Evolutionary conservation across 1,140 invertebrate genomes (phyloP).

Genomic region (Drosophila nebulosa): DNA sequence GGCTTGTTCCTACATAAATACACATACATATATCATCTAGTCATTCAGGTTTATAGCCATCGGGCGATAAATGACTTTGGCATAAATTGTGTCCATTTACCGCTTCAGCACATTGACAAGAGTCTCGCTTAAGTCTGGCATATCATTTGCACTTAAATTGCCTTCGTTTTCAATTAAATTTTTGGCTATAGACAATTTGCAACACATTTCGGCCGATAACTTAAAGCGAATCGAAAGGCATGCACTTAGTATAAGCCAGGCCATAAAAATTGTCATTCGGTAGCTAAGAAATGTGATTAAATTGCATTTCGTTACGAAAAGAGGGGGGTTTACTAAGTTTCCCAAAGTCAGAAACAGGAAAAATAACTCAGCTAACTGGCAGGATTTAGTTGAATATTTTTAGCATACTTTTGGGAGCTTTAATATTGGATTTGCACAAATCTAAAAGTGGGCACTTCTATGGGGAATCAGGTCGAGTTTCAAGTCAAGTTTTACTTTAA

Average conservation of each 20-base stretch:
- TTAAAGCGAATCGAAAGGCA: neutral
- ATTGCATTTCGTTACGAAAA: conserved; percentile 8
- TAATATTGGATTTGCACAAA: no score
- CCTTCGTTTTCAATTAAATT: conserved; percentile 53
- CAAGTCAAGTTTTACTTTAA: no score
- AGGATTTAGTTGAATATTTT: no score
- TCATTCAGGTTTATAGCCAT: conserved; percentile 30
- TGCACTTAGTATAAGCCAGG: conserved; percentile 27
- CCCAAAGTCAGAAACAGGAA: no score
- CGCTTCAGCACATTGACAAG: conserved; percentile 32
- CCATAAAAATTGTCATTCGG: conserved; percentile 43
- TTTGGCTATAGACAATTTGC: conserved; percentile 11
- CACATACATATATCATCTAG: conserved; percentile 11
- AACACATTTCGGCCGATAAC: conserved; percentile 19
- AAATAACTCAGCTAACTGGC: no score
- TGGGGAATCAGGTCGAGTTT: no score
- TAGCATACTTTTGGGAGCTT: no score
- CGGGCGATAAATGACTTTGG: conserved; percentile 37
- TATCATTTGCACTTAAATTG: conserved; percentile 39
- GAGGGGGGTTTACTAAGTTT: neutral
- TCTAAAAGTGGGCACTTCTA: no score
- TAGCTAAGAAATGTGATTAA: conserved; percentile 50
- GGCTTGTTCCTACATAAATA: no score
- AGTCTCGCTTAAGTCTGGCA: conserved; percentile 1
- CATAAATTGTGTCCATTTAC: conserved; percentile 47